Percentiles rank a stretch among this genome's conserved stretches.
phyloP scores from a whole-genome alignment of 2,113 vertebrate species.

The Pygoscelis adeliae region DNA sequence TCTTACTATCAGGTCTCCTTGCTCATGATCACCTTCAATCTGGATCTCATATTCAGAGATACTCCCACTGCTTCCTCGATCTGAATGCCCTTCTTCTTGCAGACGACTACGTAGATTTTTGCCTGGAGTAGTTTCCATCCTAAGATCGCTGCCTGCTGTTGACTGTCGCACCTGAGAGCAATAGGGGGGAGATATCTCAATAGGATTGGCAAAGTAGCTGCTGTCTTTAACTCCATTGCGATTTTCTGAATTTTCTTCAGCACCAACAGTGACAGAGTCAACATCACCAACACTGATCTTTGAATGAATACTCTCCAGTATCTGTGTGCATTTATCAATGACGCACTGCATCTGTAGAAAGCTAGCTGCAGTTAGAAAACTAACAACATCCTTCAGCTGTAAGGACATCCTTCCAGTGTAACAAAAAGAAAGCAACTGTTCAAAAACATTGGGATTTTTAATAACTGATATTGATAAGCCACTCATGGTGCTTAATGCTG shows the following conservation, averaged over 20 bases:
- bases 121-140: conserved; percentile 77
- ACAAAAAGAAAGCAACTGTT: conserved; percentile 96
- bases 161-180: conserved; percentile 85
- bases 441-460: conserved; percentile 96
- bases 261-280: conserved; percentile 82
- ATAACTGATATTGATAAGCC: conserved; percentile 98
- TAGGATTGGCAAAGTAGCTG: conserved; percentile 91
- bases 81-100: conserved; percentile 93
- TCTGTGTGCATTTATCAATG: conserved; percentile 98
- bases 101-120: conserved; percentile 78
- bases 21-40: conserved; percentile 91
- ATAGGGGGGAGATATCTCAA: conserved; percentile 95
- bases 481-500: conserved; percentile 96
- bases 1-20: conserved; percentile 87
- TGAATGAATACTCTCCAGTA: conserved; percentile 96
- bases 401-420: conserved; percentile 98
- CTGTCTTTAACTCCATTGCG: conserved; percentile 90
- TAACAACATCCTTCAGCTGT: conserved; percentile 95
- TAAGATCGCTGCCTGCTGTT: conserved; percentile 73
- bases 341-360: conserved; percentile 99
- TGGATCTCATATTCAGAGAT: conserved; percentile 93
- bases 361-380: conserved; percentile 96
- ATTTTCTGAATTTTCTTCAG: conserved; percentile 80
- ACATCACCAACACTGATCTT: conserved; percentile 90
- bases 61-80: conserved; percentile 91